Conservation (phyloP, 2,113 vertebrate species). For the Naja naja region DNA sequence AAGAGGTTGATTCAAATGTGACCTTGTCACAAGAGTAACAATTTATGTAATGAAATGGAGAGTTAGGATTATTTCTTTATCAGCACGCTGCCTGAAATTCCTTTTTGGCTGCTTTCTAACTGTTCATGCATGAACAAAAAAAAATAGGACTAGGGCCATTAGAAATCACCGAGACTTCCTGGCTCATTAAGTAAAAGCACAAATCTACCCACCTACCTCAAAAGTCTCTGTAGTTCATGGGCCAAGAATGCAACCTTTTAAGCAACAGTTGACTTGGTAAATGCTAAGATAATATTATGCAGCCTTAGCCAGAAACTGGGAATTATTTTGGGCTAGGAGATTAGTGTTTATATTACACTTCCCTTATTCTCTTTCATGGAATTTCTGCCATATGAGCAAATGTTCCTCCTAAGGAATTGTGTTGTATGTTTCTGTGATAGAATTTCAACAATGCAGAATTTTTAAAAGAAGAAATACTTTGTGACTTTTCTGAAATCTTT, state of each 20-base stretch:
- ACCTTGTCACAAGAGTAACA: neutral
- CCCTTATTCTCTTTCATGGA: neutral
- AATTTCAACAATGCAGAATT: conserved; percentile 7
- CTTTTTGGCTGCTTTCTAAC: conserved; percentile 25
- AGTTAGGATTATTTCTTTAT: conserved; percentile 36
- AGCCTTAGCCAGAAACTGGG: neutral
- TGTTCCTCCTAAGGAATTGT: conserved; percentile 21
- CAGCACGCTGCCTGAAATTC: neutral
- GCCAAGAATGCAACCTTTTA: conserved; percentile 14
- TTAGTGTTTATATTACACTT: conserved; percentile 26
- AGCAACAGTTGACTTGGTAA: conserved; percentile 17
- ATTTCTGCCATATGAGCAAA: neutral
- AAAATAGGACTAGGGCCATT: conserved; percentile 19
- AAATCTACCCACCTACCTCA: neutral
- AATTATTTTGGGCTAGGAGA: neutral
- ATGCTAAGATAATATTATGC: conserved; percentile 26
- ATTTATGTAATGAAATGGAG: conserved; percentile 35
- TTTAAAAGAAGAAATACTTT: neutral
- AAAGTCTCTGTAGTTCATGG: neutral
- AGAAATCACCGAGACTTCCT: conserved; percentile 14
- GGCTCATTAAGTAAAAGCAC: neutral
- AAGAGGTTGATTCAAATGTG: conserved; percentile 9
- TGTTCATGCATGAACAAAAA: conserved; percentile 39
- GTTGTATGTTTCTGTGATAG: neutral
- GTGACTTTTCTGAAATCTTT: conserved; percentile 14